Base-by-base conservation (phyloP, 1,140 invertebrate genomes). In the Drosophila mauritiana region DNA sequence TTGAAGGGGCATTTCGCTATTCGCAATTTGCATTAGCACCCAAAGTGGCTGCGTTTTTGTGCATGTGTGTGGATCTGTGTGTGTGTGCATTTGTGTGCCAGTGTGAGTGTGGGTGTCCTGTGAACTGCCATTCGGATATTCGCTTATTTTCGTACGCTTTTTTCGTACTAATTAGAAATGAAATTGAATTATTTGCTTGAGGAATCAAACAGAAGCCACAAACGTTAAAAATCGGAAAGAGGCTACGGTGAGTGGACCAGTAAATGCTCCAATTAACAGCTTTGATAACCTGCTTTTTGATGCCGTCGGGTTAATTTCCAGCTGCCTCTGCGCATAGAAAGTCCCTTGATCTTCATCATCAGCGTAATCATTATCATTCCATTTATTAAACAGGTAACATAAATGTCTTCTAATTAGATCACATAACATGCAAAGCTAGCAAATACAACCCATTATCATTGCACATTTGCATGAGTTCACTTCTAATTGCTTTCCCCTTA, bases 131-230 rank as follows among this genome's bases (percentile, higher is more conserved):
- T 73, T 68, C 22, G 45, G 17, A 31, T 76, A 56, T 61, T 70
- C 56, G 59, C 67, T 48, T 61, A 69, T 61, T 67, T 62, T 65
- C 54, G 59, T 74, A 78, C 67, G 70, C 54, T 79, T 78, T 86
- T 83, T 77, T 67, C 68, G 67, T 79, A 83, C 83, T 89, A 88
- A 88, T 88, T 88, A 88, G 83, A 88, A 88, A 88, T 73, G 81
- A 89, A 88, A 88, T 88, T 88, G 80, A 88, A 88, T 88, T 88
- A 88, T 88, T 88, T 88, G 83, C 83, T 73, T 88, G 82, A 86
- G 83, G 80, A 86, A 86, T 88, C 82, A 86, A 88, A 85, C 63
- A 76, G 64, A 69, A 68, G 40, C 25, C 53, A 68, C 57, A 69
- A 74, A 58, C 40, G 63, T 64, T 40, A 20, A 51, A 59, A 61